Conservation (phyloP, 2,113 vertebrate genomes). For the Melanotaenia duboulayi region DNA sequence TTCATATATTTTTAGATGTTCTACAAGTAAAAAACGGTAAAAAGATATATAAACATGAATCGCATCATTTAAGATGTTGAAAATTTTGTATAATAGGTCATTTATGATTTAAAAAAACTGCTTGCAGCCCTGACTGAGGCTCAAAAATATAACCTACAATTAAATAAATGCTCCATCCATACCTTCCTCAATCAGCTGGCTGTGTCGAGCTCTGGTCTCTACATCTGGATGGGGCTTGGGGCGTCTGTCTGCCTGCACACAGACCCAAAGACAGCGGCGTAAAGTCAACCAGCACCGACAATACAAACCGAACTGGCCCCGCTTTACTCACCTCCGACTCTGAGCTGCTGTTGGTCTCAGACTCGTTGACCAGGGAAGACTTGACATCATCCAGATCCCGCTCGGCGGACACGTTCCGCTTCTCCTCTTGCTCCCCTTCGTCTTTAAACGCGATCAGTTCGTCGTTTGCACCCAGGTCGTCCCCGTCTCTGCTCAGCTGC, state of each 20-base stretch:
- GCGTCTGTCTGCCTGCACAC: slow-evolving; percentile 85
- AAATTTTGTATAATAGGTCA: too few relatives aligned
- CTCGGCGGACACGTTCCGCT: slow-evolving; percentile 86
- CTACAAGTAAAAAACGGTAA: too few relatives aligned
- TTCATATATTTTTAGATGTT: too few relatives aligned
- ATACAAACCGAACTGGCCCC: neutral
- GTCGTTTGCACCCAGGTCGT: slow-evolving; percentile 91
- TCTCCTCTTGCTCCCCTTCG: slow-evolving; percentile 91
- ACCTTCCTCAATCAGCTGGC: slow-evolving; percentile 88
- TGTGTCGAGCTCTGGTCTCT: slow-evolving; percentile 84
- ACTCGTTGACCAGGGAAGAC: slow-evolving; percentile 92
- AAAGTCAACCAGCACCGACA: neutral
- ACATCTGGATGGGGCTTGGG: slow-evolving; percentile 75
- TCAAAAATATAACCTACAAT: neutral
- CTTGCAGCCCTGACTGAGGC: too few relatives aligned
- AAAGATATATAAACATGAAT: too few relatives aligned
- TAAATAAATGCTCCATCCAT: slow-evolving; percentile 10
- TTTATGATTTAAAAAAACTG: neutral
- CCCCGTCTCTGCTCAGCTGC: slow-evolving; percentile 84
- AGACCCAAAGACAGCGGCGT: slow-evolving; percentile 5
- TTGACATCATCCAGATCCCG: slow-evolving; percentile 93
- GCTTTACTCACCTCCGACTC: slow-evolving; percentile 83
- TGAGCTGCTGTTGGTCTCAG: slow-evolving; percentile 87
- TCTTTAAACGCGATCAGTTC: slow-evolving; percentile 93
- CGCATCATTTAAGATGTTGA: too few relatives aligned